Conservation (phyloP, 2,113 vertebrate genomes). For the Galemys pyrenaicus region DNA sequence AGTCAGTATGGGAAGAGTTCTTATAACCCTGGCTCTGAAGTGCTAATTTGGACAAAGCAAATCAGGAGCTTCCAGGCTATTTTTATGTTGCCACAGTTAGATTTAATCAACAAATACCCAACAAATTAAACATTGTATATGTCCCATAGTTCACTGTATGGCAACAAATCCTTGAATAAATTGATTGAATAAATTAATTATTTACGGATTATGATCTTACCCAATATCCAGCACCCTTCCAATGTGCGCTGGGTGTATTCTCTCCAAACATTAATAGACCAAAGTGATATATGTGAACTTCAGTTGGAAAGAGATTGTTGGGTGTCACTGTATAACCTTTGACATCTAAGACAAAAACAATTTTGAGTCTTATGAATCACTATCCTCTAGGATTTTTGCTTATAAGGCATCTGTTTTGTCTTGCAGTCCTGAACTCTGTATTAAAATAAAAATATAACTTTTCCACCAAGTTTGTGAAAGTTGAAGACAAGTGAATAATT, state of each 20-base stretch:
- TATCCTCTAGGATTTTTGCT: not conserved
- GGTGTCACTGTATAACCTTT: not conserved
- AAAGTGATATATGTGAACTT: not conserved
- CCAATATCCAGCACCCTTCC: not conserved
- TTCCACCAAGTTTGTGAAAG: not conserved
- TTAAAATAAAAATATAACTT: not conserved
- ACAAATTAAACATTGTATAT: not conserved
- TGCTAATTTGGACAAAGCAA: not conserved
- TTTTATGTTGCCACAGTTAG: not conserved
- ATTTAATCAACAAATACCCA: conserved; percentile 35
- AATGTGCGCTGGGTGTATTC: not conserved
- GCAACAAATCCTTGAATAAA: conserved; percentile 30
- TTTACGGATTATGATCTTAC: not conserved
- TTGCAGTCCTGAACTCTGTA: not conserved
- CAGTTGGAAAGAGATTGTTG: not conserved
- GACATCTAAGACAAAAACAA: not conserved
- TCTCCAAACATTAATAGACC: not conserved
- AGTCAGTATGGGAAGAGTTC: not conserved
- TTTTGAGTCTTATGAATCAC: not conserved
- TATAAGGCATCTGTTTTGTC: not conserved
- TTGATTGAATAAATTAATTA: conserved; percentile 9
- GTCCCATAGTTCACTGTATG: not conserved
- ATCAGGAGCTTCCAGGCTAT: not conserved
- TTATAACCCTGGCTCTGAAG: not conserved
- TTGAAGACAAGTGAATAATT: not conserved